Conservation (phyloP, 2,888 invertebrate genomes). For the Mimumesa dahlbomi region DNA sequence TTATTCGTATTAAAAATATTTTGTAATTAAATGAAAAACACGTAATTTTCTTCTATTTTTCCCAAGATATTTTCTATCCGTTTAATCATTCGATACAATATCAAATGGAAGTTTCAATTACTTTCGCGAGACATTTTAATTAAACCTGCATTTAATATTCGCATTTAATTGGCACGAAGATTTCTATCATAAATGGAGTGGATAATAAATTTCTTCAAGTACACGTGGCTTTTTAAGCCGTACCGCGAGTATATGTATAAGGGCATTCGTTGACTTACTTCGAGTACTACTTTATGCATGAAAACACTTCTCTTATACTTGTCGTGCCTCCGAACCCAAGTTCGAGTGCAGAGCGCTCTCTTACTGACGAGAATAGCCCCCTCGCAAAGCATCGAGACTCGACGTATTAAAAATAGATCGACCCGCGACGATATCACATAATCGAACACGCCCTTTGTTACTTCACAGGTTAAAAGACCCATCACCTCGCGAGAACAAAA, state of each 20-base stretch:
- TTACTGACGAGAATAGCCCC: conserved; percentile 62
- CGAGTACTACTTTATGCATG: conserved; percentile 7
- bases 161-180: neutral
- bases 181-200: neutral
- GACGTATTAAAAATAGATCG: conserved; percentile 58
- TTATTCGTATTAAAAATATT: too few relatives aligned
- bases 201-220: neutral
- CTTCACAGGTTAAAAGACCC: conserved; percentile 11
- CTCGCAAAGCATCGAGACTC: conserved; percentile 55
- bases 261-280: conserved; percentile 3
- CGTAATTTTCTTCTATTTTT: too few relatives aligned
- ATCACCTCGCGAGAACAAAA: too few relatives aligned
- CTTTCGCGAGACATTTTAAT: too few relatives aligned
- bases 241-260: neutral
- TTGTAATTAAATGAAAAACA: too few relatives aligned
- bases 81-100: too few relatives aligned
- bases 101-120: too few relatives aligned
- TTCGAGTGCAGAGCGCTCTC: conserved; percentile 48
- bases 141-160: neutral
- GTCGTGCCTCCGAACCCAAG: conserved; percentile 42
- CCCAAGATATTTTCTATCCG: too few relatives aligned
- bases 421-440: conserved; percentile 52
- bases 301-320: conserved; percentile 41
- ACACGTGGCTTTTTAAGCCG: neutral
- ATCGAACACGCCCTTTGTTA: conserved; percentile 50